phyloP scores from a whole-genome alignment of 2,797 vertebrate species.

The Macrochelys suwanniensis region DNA sequence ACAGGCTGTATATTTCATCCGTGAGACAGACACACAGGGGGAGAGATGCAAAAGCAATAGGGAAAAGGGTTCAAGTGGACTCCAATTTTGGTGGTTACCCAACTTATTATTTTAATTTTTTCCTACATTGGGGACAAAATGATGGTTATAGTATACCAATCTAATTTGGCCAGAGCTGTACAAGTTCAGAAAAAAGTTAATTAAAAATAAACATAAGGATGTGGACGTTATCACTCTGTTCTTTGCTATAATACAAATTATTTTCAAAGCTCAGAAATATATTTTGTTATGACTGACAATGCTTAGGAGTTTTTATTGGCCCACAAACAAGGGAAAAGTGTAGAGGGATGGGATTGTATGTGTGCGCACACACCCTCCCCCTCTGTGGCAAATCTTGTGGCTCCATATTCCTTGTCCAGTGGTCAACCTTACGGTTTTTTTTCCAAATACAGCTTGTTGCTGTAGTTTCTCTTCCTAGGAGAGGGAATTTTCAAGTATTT shows the following conservation, averaged over 20 bases:
- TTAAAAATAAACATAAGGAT: background rate
- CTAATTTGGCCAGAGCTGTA: background rate
- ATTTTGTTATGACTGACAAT: slow-evolving; percentile 36
- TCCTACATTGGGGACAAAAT: background rate
- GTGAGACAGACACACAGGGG: background rate
- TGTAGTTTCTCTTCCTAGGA: background rate
- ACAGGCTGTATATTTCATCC: background rate
- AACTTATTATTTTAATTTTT: background rate
- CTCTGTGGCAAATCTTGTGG: slow-evolving; percentile 26
- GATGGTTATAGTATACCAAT: background rate
- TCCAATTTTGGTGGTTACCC: background rate
- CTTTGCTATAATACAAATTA: background rate
- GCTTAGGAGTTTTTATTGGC: slow-evolving; percentile 33
- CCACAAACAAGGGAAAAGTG: slow-evolving; percentile 36
- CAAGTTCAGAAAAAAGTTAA: background rate
- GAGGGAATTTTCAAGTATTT: slow-evolving; percentile 14
- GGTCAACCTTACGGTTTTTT: background rate
- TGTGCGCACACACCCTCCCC: slow-evolving; percentile 11
- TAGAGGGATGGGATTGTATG: slow-evolving; percentile 8
- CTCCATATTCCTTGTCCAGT: slow-evolving; percentile 8
- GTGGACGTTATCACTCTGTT: background rate
- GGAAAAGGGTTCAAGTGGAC: background rate
- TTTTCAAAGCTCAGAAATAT: background rate
- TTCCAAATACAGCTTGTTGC: slow-evolving; percentile 2
- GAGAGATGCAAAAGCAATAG: background rate